phyloP scores from a whole-genome alignment of 2,113 vertebrate species.

The Emberiza fucata region DNA sequence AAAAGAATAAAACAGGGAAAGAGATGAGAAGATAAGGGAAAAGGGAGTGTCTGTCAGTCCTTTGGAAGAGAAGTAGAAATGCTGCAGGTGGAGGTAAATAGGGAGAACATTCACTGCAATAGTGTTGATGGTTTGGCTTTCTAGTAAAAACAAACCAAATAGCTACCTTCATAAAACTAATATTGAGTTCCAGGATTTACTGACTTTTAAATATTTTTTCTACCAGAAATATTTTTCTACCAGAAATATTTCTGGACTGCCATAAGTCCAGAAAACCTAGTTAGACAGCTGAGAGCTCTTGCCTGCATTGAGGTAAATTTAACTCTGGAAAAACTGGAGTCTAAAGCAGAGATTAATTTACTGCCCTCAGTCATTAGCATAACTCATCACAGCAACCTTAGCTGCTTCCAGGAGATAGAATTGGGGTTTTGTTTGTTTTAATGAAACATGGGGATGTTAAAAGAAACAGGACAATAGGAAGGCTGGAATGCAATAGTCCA shows the following conservation, averaged over 20 bases:
- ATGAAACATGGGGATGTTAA: background rate
- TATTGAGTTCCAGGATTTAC: background rate
- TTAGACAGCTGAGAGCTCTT: background rate
- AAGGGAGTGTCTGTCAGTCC: background rate
- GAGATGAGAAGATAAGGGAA: background rate
- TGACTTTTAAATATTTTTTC: background rate
- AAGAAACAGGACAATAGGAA: background rate
- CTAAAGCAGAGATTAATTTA: background rate
- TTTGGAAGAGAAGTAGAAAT: background rate
- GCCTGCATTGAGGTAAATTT: background rate
- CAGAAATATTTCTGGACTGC: too few relatives aligned
- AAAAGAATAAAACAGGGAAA: background rate
- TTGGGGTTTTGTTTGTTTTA: background rate
- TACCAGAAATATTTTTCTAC: too few relatives aligned
- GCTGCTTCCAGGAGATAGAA: background rate
- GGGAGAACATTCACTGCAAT: background rate
- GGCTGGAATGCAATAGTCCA: background rate
- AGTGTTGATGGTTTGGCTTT: background rate
- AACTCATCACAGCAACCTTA: background rate
- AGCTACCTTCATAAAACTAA: background rate
- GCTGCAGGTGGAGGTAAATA: background rate
- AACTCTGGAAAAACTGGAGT: background rate
- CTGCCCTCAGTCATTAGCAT: background rate
- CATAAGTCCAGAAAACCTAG: background rate
- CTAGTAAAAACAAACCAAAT: background rate